phyloP scores from a whole-genome alignment of 2,888 invertebrate species.

The Leucophora obtusa region DNA sequence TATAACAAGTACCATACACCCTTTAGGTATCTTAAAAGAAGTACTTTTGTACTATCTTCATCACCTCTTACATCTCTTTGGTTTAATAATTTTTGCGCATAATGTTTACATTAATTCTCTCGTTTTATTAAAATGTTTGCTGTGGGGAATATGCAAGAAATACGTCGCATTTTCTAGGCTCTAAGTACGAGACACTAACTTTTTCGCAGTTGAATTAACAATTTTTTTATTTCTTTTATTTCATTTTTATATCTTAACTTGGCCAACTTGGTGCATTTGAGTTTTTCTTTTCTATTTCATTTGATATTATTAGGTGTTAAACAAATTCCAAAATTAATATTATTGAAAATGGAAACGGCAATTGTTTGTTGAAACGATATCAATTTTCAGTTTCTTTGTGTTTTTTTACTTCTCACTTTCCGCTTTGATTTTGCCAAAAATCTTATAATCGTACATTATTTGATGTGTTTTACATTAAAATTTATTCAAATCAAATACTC shows the following conservation, averaged over 20 bases:
- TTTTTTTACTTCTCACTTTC: neutral
- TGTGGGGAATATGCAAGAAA: constrained; percentile 11
- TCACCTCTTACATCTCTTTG: neutral
- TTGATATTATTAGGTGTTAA: neutral
- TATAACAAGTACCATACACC: too few species aligned
- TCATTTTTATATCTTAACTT: too few species aligned
- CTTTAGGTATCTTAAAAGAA: neutral
- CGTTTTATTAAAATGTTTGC: neutral
- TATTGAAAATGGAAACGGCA: neutral
- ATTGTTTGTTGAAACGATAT: neutral
- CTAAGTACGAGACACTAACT: neutral
- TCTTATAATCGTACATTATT: neutral
- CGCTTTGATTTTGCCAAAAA: neutral
- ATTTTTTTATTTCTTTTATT: neutral
- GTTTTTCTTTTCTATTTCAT: neutral
- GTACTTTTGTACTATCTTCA: neutral
- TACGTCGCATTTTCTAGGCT: constrained; percentile 43
- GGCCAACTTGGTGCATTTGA: constrained; percentile 25
- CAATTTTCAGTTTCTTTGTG: neutral
- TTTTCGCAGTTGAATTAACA: constrained; percentile 8
- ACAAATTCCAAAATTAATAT: constrained; percentile 1
- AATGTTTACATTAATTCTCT: neutral
- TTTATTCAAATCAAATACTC: constrained; percentile 36
- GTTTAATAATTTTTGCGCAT: neutral
- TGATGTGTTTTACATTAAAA: neutral